Percentiles rank a stretch among this genome's conserved stretches.
phyloP scores from a whole-genome alignment of 2,888 invertebrate species.

The Parasteatoda lunata region DNA sequence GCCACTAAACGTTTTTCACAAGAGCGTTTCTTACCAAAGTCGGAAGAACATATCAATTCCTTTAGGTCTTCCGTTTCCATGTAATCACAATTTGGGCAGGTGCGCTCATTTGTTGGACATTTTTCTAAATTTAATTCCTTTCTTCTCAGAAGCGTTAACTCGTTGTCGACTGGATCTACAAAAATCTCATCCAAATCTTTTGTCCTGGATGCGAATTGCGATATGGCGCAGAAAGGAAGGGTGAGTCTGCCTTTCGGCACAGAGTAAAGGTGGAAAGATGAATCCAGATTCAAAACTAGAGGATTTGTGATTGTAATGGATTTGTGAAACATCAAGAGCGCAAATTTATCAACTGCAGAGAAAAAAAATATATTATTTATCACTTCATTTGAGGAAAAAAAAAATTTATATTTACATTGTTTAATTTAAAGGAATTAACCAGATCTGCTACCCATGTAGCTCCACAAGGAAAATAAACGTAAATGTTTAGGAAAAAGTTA shows the following conservation, averaged over 20 bases:
- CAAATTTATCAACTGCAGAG: background rate
- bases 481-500: no score
- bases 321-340: background rate
- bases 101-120: background rate
- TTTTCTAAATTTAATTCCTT: background rate
- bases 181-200: background rate
- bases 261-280: background rate
- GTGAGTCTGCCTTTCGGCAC: background rate
- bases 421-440: no score
- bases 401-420: no score
- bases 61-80: conserved; percentile 1
- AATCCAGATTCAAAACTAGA: background rate
- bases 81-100: conserved; percentile 10
- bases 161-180: conserved; percentile 10
- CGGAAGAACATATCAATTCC: conserved; percentile 11
- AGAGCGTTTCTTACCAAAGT: background rate
- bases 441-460: no score
- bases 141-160: background rate
- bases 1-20: background rate
- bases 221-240: background rate
- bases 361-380: background rate
- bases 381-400: no score
- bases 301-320: background rate
- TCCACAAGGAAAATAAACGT: no score
- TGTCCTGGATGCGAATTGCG: background rate